These are phyloP conservation scores for Coluber constrictor DNA, from an alignment of 2,797 vertebrate genomes.

Conservation along the genomic window DNA sequence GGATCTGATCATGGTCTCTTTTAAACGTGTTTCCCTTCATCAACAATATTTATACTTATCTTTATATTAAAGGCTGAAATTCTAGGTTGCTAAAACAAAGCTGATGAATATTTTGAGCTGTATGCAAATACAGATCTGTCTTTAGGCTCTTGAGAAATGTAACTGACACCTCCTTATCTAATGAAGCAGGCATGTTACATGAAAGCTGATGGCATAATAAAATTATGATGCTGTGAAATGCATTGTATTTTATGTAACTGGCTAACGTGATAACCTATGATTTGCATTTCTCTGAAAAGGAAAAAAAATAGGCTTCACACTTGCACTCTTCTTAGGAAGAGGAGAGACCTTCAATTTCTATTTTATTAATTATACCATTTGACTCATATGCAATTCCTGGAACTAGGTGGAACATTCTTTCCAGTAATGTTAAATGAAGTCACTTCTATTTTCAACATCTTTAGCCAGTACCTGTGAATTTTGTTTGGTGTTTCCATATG, in stretches of 20 bases:
- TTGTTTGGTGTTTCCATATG: neutral
- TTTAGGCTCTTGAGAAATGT: neutral
- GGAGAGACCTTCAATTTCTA: neutral
- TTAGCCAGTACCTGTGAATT: neutral
- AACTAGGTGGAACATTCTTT: neutral
- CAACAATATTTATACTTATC: neutral
- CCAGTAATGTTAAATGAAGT: neutral
- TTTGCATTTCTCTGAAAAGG: neutral
- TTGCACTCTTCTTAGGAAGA: neutral
- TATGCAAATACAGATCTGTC: neutral
- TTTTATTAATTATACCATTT: conserved; percentile 7
- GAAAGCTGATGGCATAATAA: neutral
- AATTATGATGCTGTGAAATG: neutral
- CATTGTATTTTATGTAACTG: neutral
- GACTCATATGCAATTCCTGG: conserved; percentile 10
- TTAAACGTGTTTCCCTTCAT: neutral
- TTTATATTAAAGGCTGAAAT: neutral
- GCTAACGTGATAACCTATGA: neutral
- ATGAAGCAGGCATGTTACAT: neutral
- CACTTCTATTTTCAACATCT: conserved; percentile 19
- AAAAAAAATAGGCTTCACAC: neutral
- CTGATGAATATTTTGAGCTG: neutral
- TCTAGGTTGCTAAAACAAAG: neutral
- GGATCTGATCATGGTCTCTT: neutral
- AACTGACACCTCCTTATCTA: neutral